Percentiles rank a stretch among this genome's conserved stretches.
These are phyloP conservation scores for Drosophila aff. DNA, from an alignment of 1,140 invertebrate genomes.

Conservation along the genomic window DNA sequence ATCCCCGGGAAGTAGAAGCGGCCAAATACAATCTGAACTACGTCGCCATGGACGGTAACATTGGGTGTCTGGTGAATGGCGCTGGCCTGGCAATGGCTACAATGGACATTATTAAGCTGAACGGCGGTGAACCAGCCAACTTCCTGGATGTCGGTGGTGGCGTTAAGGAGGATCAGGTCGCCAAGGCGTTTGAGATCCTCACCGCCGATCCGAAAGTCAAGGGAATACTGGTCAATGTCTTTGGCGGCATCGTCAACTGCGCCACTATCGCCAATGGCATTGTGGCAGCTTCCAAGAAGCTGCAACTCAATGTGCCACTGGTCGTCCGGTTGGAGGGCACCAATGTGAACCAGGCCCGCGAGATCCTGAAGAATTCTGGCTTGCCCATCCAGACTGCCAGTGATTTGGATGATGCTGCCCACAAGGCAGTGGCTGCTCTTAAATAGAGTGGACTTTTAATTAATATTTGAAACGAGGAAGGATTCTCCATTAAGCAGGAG, in stretches of 20 bases:
- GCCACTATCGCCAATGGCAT: conserved; percentile 98
- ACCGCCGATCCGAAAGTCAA: conserved; percentile 96
- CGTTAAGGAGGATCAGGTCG: conserved; percentile 96
- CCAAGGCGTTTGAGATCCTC: conserved; percentile 97
- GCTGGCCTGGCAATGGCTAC: conserved; percentile 99
- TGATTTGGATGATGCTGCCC: conserved; percentile 96
- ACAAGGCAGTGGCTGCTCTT: conserved; percentile 90
- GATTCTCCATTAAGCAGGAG: neutral
- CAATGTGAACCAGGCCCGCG: conserved; percentile 87
- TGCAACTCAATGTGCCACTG: conserved; percentile 94
- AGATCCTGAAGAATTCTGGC: conserved; percentile 92
- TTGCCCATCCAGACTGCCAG: conserved; percentile 92
- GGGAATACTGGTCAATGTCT: conserved; percentile 98
- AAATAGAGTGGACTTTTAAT: conserved; percentile 13
- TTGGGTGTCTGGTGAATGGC: conserved; percentile 97
- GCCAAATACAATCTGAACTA: conserved; percentile 96
- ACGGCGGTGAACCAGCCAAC: conserved; percentile 97
- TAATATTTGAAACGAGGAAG: neutral
- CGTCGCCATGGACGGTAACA: conserved; percentile 99
- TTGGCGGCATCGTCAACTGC: conserved; percentile 99
- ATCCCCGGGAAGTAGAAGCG: conserved; percentile 96
- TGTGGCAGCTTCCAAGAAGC: conserved; percentile 93
- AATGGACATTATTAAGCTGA: conserved; percentile 98
- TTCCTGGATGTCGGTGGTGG: conserved; percentile 98
- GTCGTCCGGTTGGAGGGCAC: conserved; percentile 97